Percentiles rank a stretch among this genome's conserved stretches.
Evolutionary conservation across 2,113 vertebrate genomes (phyloP).

Genomic region (Ameiurus melas): DNA sequence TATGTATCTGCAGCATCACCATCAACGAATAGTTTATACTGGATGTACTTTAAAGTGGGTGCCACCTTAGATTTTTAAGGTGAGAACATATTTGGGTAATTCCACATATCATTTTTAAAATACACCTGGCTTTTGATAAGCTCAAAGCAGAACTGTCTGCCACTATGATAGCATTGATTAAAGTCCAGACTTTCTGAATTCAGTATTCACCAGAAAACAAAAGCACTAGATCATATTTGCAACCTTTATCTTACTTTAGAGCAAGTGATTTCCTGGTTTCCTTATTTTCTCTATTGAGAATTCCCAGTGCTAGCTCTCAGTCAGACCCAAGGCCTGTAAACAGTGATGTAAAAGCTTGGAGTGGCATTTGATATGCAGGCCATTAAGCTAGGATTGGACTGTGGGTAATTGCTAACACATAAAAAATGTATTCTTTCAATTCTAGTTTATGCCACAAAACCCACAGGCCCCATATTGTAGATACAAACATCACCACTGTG

Average conservation of each 20-base stretch:
- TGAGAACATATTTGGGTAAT: neutral
- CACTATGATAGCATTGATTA: neutral
- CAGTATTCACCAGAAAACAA: slow-evolving; percentile 1
- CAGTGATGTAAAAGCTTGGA: neutral
- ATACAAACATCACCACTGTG: slow-evolving; percentile 8
- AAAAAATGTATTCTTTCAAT: slow-evolving; percentile 19
- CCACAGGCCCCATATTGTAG: slow-evolving; percentile 4
- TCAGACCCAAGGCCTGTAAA: slow-evolving; percentile 8
- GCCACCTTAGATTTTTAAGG: neutral
- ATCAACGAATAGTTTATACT: neutral
- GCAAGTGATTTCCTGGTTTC: neutral
- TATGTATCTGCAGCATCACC: neutral
- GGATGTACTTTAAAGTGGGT: neutral
- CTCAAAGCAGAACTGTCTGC: slow-evolving; percentile 17
- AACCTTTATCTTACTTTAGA: slow-evolving; percentile 4
- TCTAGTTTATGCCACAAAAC: slow-evolving; percentile 17
- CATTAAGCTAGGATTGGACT: neutral
- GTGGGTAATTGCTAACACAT: slow-evolving; percentile 27
- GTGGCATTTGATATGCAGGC: slow-evolving; percentile 14
- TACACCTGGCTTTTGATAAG: slow-evolving; percentile 17
- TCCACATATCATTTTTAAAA: slow-evolving; percentile 1
- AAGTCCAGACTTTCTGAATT: neutral
- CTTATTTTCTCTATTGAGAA: slow-evolving; percentile 1
- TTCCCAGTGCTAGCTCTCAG: neutral
- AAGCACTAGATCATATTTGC: neutral